Evolutionary conservation across 2,797 vertebrate genomes (phyloP).

Genomic region (Takifugu rubripes): DNA sequence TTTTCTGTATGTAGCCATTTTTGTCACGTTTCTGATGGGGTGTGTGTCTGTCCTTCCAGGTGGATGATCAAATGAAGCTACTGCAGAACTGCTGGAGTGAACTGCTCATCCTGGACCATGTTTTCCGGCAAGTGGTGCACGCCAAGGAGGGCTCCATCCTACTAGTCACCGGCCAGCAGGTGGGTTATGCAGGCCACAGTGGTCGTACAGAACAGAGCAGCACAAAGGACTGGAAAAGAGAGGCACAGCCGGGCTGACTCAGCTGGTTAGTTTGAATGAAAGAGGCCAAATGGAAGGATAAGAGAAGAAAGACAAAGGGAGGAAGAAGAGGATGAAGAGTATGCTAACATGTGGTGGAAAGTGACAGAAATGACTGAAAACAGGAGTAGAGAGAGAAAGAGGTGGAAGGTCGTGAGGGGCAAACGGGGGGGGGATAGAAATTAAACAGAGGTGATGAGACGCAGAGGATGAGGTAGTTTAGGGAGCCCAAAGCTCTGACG

Average conservation of each 20-base stretch:
- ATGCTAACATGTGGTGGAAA: not conserved
- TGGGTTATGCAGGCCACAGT: slow-evolving; percentile 41
- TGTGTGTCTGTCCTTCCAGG: slow-evolving; percentile 72
- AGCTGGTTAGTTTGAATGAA: not conserved
- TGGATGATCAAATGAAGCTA: slow-evolving; percentile 99
- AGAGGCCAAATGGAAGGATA: not conserved
- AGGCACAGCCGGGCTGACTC: not conserved
- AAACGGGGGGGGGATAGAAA: not conserved
- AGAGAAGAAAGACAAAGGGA: not conserved
- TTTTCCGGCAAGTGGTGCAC: slow-evolving; percentile 96
- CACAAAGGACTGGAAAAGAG: not conserved
- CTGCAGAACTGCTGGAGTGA: slow-evolving; percentile 99
- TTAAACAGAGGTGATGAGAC: slow-evolving; percentile 35
- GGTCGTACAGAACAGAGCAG: not conserved
- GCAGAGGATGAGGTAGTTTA: slow-evolving; percentile 34
- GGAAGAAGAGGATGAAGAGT: not conserved
- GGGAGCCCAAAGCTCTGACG: slow-evolving; percentile 14
- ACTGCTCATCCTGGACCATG: slow-evolving; percentile 95
- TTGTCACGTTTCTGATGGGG: not conserved
- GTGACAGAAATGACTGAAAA: not conserved
- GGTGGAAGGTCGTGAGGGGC: not conserved
- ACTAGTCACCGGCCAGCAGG: slow-evolving; percentile 96
- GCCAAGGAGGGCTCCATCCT: slow-evolving; percentile 95
- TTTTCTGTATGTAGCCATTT: not conserved
- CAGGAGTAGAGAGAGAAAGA: not conserved